These are phyloP conservation scores for Erebia aethiops DNA, from an alignment of 2,888 invertebrate species.

Conservation along the genomic window DNA sequence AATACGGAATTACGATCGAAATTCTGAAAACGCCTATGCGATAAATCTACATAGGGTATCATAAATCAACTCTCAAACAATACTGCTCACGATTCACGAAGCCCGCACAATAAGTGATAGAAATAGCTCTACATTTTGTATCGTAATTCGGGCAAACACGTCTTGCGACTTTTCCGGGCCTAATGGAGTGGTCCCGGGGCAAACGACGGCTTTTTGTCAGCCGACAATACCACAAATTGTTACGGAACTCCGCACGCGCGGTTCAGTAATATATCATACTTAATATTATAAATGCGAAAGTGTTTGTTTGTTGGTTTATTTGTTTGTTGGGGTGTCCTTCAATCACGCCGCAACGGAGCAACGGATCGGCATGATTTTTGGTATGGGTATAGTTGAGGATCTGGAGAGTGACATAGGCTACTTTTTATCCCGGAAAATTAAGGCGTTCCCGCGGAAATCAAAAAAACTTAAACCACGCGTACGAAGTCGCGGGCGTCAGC, in stretches of 20 bases:
- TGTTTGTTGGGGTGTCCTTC: no score
- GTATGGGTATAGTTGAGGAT: no score
- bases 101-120: conserved; percentile 42
- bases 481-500: no score
- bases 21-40: conserved; percentile 4
- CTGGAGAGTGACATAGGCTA: no score
- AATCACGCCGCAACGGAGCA: no score
- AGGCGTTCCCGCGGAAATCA: no score
- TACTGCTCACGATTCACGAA: conserved; percentile 1
- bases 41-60: conserved; percentile 18
- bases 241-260: conserved; percentile 40
- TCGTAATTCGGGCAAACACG: conserved; percentile 60
- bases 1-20: background rate
- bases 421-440: no score
- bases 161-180: conserved; percentile 54
- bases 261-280: conserved; percentile 23
- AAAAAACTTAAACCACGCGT: no score
- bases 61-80: conserved; percentile 17
- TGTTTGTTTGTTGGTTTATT: no score
- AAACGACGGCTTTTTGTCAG: conserved; percentile 67
- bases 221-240: conserved; percentile 63
- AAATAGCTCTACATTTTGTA: conserved; percentile 66
- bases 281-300: no score
- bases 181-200: conserved; percentile 50
- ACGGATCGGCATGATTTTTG: no score